phyloP scores from a whole-genome alignment of 2,797 vertebrate species.

The Myripristis murdjan region DNA sequence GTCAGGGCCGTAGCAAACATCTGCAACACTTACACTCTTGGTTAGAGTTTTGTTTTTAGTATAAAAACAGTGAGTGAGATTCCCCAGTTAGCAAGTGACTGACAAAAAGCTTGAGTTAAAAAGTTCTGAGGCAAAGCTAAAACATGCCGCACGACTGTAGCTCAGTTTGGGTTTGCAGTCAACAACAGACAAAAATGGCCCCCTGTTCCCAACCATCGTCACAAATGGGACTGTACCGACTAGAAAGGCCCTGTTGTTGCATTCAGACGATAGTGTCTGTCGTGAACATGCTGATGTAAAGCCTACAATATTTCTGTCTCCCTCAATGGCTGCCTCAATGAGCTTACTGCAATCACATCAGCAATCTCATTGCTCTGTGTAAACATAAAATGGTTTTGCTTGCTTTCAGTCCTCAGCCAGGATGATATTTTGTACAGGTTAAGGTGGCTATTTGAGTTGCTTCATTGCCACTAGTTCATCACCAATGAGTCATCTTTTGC shows the following conservation, averaged over 20 bases:
- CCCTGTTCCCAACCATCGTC: neutral
- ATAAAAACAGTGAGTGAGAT: no score
- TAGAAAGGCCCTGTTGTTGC: constrained; percentile 7
- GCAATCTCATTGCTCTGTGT: constrained; percentile 9
- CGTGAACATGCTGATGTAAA: neutral
- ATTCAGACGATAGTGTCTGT: neutral
- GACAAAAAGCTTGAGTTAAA: constrained; percentile 16
- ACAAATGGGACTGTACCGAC: constrained; percentile 6
- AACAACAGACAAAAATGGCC: neutral
- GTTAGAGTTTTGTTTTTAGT: constrained; percentile 2
- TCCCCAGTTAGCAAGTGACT: constrained; percentile 18
- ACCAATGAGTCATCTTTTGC: neutral
- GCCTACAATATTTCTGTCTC: neutral
- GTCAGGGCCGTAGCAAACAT: neutral
- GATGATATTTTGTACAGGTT: neutral
- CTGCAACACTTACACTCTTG: constrained; percentile 1
- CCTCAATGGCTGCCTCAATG: neutral
- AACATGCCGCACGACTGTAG: neutral
- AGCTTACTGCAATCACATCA: constrained; percentile 15
- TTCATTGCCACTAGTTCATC: neutral
- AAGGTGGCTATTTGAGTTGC: neutral
- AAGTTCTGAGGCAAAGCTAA: constrained; percentile 13
- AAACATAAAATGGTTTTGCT: constrained; percentile 8
- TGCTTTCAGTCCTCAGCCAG: neutral
- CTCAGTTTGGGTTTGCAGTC: constrained; percentile 7